Percentiles rank a stretch among this genome's conserved stretches.
Evolutionary conservation across 2,888 invertebrate species (phyloP).

Genomic region (Busseola fusca): DNA sequence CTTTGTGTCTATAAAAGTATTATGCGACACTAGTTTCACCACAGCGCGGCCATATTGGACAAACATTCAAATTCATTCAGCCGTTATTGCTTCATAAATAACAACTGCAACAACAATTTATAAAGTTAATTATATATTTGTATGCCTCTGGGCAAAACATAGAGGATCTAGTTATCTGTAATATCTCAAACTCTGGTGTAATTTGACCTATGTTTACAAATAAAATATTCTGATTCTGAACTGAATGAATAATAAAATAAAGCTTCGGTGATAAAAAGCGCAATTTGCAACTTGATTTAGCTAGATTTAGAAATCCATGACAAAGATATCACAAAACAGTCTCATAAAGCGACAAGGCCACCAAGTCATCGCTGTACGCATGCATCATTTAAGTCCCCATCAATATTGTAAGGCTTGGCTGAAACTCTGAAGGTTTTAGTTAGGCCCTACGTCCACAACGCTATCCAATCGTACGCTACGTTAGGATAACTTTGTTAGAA

Average conservation of each 20-base stretch:
- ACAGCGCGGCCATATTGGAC: not conserved
- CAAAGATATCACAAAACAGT: not conserved
- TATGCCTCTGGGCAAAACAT: too few species aligned
- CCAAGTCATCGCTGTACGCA: slow-evolving; percentile 16
- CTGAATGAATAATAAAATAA: not conserved
- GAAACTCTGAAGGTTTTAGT: slow-evolving; percentile 36
- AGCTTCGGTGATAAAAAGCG: not conserved
- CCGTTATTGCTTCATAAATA: not conserved
- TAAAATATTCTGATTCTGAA: too few species aligned
- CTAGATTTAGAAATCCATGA: not conserved
- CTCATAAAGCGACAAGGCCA: slow-evolving; percentile 10
- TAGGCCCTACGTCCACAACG: not conserved
- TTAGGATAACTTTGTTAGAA: not conserved
- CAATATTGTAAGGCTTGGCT: slow-evolving; percentile 33
- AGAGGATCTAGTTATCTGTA: too few species aligned
- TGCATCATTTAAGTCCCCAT: slow-evolving; percentile 40
- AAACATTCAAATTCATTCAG: slow-evolving; percentile 13
- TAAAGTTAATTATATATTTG: too few species aligned
- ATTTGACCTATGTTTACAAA: too few species aligned
- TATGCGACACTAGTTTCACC: not conserved
- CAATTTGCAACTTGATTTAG: not conserved
- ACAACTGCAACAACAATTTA: too few species aligned
- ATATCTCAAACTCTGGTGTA: too few species aligned
- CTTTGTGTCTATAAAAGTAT: not conserved
- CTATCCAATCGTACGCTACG: not conserved